Conservation (phyloP, 2,113 vertebrate genomes). For the Electrona antarctica region DNA sequence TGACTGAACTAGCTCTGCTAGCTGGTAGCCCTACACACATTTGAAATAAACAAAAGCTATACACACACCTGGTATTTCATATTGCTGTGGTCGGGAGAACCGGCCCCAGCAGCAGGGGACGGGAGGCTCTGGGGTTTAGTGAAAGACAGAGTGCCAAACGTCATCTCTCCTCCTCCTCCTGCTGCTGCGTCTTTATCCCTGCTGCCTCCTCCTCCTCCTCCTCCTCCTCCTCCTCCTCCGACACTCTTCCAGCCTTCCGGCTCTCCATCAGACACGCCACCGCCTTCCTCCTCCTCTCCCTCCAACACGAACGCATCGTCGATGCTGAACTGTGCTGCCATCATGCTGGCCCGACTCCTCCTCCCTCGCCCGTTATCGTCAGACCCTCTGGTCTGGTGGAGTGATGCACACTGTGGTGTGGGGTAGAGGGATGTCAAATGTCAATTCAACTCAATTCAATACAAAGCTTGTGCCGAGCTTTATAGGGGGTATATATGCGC, state of each 20-base stretch:
- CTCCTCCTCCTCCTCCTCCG: slow-evolving; percentile 80
- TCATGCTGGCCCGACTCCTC: slow-evolving; percentile 61
- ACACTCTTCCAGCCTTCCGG: slow-evolving; percentile 18
- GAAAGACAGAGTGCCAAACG: slow-evolving; percentile 77
- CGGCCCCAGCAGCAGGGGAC: slow-evolving; percentile 28
- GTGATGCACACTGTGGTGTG: slow-evolving; percentile 57
- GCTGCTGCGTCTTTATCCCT: slow-evolving; percentile 68
- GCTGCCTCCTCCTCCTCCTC: slow-evolving; percentile 68
- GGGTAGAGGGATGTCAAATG: not conserved
- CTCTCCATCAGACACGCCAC: no score
- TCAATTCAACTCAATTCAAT: not conserved
- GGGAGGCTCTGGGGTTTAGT: slow-evolving; percentile 75
- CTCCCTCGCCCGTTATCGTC: slow-evolving; percentile 39
- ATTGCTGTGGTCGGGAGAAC: slow-evolving; percentile 75
- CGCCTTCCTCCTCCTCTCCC: slow-evolving; percentile 71
- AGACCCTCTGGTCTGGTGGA: slow-evolving; percentile 33
- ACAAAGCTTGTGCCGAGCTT: no score
- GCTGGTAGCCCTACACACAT: no score
- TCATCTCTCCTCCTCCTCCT: slow-evolving; percentile 71
- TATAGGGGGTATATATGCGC: no score
- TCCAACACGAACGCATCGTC: slow-evolving; percentile 81
- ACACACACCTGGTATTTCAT: slow-evolving; percentile 78
- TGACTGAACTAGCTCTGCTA: no score
- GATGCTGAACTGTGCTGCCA: slow-evolving; percentile 80
- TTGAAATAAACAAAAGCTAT: no score